A percentile compares a stretch with the other conserved stretches of the same genome.
These are phyloP conservation scores for Apis dorsata DNA, from an alignment of 1,140 invertebrate species.

Conservation along the genomic window DNA sequence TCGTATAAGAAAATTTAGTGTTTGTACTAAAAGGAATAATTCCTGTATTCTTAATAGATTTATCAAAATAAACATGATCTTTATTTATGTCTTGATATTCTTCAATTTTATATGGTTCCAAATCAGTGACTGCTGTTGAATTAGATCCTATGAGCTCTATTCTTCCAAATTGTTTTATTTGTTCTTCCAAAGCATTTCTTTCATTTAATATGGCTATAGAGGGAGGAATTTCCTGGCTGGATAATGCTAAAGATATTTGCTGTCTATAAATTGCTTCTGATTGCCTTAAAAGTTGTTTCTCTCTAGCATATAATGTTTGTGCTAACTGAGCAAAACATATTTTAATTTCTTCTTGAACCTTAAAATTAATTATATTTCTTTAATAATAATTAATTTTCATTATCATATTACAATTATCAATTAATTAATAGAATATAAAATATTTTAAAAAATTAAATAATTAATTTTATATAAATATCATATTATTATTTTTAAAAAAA, in stretches of 20 bases:
- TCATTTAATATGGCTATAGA: conserved; percentile 74
- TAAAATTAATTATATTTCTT: conserved; percentile 52
- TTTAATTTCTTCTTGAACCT: conserved; percentile 79
- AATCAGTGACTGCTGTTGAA: conserved; percentile 73
- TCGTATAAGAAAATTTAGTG: conserved; percentile 30
- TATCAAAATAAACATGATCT: conserved; percentile 80
- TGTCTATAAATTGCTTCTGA: conserved; percentile 80
- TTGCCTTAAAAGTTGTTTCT: conserved; percentile 80
- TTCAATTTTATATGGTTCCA: conserved; percentile 75
- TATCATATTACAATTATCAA: neutral
- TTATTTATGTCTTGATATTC: conserved; percentile 77
- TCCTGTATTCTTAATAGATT: conserved; percentile 75
- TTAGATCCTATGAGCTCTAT: conserved; percentile 79
- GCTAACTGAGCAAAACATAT: conserved; percentile 78
- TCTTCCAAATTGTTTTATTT: conserved; percentile 79
- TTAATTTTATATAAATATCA: neutral
- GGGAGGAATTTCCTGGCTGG: conserved; percentile 68
- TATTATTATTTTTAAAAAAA: neutral
- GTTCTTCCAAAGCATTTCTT: conserved; percentile 73
- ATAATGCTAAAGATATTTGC: conserved; percentile 75
- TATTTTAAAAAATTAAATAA: neutral
- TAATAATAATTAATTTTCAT: neutral
- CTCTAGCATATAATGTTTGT: conserved; percentile 77
- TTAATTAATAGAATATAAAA: neutral
- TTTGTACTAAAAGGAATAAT: conserved; percentile 65